Evolutionary conservation across 2,888 invertebrate genomes (phyloP), one percentile per base, ranked within the genome.

Genomic region (Lordiphosa fenestrarum): DNA sequence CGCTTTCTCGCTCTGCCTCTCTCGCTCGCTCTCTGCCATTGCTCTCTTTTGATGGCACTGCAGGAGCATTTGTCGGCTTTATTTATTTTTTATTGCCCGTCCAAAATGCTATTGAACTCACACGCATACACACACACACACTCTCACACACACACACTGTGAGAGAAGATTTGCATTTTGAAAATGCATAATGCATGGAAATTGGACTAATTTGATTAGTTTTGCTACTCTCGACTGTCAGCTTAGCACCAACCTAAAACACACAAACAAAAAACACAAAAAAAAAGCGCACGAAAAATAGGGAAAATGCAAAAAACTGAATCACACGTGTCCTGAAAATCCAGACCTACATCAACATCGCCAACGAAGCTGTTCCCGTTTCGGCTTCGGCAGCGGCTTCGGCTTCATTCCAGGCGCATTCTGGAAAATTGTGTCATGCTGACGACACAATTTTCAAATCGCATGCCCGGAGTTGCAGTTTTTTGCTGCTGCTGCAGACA

Each of bases 361-460:
- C 19, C 35, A 46, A 33, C 46, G 59, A 58, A 41, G 46, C 23
- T 23, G 23, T 23, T 25, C 40, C 41, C 36, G 19, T 10, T 12
- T 30, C 33, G 60, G 53, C 54, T 58, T 66, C 67, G 58, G 64
- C 12, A 33, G 40, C 39, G 40, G 46, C 33, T 56, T 41, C 51
- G 63, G 41, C 13, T 35, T 35, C 69, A 46, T 86, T 87, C 85
- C 85, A 86, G 86, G 78, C 87, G 86, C 85, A 84, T 71, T 76
- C 73, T 87, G 87, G 75, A 86, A 86, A 87, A 87, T 87, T 87
- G 87, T 87, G 87, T 88, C 87, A 87, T 84, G 80, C 84, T 80
- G 77, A 82, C 84, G 84, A 85, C 75, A 76, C 75, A 84, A 76
- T 76, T 76, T 75, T 84, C 75, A 71, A 76, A 82, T 83, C 84